Percentiles rank a stretch among this genome's conserved stretches.
phyloP scores from a whole-genome alignment of 2,888 invertebrate species.

The Acleris literana region DNA sequence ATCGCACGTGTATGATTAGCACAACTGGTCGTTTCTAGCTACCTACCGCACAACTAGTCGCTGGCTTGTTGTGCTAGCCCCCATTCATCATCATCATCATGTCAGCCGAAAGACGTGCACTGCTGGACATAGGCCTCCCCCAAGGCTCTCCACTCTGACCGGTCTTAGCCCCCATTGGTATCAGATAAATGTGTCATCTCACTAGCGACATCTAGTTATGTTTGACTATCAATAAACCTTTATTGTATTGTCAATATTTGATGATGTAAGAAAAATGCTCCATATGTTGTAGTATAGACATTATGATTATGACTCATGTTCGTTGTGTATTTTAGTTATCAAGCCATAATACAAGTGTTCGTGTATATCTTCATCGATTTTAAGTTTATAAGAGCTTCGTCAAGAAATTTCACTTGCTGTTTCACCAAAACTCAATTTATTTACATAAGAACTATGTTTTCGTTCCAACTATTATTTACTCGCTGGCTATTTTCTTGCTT shows the following conservation, averaged over 20 bases:
- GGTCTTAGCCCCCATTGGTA: too few relatives aligned
- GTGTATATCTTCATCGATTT: conserved; percentile 26
- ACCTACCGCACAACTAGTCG: too few relatives aligned
- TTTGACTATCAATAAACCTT: conserved; percentile 44
- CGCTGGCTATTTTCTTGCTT: not conserved
- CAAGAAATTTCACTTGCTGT: conserved; percentile 15
- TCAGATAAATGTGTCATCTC: not conserved
- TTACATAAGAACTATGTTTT: not conserved
- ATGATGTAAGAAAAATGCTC: conserved; percentile 39
- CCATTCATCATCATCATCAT: too few relatives aligned
- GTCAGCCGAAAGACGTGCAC: too few relatives aligned
- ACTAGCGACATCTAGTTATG: not conserved
- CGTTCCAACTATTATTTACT: not conserved
- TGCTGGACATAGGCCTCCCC: too few relatives aligned
- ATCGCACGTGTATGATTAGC: too few relatives aligned
- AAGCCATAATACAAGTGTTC: conserved; percentile 22
- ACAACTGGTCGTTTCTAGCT: too few relatives aligned
- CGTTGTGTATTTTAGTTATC: conserved; percentile 31
- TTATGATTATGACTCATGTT: conserved; percentile 30
- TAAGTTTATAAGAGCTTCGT: conserved; percentile 8
- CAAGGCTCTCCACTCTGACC: too few relatives aligned
- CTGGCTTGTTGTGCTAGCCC: too few relatives aligned
- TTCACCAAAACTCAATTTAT: conserved; percentile 3
- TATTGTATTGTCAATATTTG: conserved; percentile 59
- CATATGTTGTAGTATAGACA: conserved; percentile 22